phyloP scores from a whole-genome alignment of 2,888 invertebrate genomes.

The Rotaria socialis region DNA sequence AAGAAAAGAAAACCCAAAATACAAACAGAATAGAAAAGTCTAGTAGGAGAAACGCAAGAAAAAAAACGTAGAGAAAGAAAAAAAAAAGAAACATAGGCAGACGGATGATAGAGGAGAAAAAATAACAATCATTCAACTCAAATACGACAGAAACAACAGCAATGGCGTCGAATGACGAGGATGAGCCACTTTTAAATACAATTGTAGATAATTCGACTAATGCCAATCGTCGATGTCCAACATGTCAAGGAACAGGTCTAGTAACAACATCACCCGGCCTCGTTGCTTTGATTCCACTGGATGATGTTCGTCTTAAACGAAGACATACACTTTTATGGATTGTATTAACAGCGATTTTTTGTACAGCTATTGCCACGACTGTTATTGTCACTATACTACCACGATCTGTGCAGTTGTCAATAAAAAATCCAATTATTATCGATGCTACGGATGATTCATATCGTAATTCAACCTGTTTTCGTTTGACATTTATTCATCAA shows the following conservation, averaged over 20 bases:
- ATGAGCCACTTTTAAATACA: conserved; percentile 9
- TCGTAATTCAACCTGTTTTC: neutral
- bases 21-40: neutral
- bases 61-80: no score
- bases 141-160: neutral
- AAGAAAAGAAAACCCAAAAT: neutral
- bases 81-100: neutral
- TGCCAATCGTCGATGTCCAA: conserved; percentile 6
- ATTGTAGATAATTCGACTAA: neutral
- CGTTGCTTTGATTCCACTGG: conserved; percentile 4
- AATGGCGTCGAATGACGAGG: neutral
- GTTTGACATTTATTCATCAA: neutral
- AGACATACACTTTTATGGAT: neutral
- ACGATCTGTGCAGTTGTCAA: neutral
- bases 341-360: conserved; percentile 28
- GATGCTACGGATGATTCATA: neutral
- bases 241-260: conserved; percentile 23
- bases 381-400: neutral
- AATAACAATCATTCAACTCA: neutral
- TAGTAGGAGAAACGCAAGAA: neutral
- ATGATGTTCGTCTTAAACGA: conserved; percentile 8
- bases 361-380: neutral
- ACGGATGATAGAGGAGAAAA: neutral
- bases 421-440: neutral
- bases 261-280: neutral